phyloP scores from a whole-genome alignment of 2,113 vertebrate species.

The Gorsachius goisagi region DNA sequence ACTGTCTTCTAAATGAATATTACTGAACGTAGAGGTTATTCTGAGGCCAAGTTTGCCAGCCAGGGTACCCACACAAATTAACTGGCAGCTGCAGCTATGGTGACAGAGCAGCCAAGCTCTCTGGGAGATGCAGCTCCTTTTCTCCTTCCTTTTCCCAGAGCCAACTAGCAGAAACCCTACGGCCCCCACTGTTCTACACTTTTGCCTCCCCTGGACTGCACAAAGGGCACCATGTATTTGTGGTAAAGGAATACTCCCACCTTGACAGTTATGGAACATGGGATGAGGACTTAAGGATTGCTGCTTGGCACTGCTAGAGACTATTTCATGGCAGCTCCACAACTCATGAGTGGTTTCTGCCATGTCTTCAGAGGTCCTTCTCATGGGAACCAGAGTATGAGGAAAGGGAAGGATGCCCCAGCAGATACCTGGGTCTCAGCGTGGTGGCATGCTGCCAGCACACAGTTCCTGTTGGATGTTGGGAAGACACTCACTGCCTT shows the following conservation, averaged over 20 bases:
- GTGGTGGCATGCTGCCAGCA: neutral
- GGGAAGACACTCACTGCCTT: neutral
- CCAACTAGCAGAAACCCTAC: neutral
- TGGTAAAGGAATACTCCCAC: neutral
- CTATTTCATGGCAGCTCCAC: neutral
- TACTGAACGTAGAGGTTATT: neutral
- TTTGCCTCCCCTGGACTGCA: neutral
- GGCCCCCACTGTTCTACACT: rapidly evolving
- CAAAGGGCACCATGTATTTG: neutral
- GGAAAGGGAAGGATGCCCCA: neutral
- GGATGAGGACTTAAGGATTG: neutral
- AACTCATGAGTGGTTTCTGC: neutral
- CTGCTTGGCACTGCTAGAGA: neutral
- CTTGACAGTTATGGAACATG: neutral
- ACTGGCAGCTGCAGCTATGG: neutral
- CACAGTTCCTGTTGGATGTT: neutral
- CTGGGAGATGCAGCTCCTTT: neutral
- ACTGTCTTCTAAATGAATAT: neutral
- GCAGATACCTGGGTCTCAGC: neutral
- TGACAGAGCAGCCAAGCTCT: neutral
- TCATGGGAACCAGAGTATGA: neutral
- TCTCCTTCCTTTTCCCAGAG: neutral
- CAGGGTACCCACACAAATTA: neutral
- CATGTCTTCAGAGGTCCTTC: neutral
- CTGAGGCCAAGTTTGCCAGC: neutral